Evolutionary conservation across 2,797 vertebrate genomes (phyloP).

Genomic region (Urocyon cinereoargenteus): DNA sequence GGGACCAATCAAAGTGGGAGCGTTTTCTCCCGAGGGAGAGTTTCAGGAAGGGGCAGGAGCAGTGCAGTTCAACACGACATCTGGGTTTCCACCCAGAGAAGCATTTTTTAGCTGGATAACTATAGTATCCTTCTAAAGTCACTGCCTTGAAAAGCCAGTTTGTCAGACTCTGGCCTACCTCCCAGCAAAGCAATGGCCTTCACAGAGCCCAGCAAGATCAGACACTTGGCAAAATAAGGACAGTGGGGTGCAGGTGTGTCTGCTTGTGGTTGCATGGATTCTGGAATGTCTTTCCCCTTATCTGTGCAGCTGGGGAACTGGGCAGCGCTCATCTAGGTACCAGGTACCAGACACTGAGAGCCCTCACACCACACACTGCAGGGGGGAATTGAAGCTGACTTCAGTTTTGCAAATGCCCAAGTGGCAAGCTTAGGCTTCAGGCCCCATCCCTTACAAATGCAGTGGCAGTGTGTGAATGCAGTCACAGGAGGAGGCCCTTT

Average conservation of each 20-base stretch:
- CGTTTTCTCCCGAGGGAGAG: conserved; percentile 61
- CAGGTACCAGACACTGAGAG: neutral
- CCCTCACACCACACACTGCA: too few species aligned
- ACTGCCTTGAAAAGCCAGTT: too few species aligned
- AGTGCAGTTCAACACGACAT: neutral
- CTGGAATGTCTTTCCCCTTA: neutral
- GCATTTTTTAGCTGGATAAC: neutral
- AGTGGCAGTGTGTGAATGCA: neutral
- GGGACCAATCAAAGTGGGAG: conserved; percentile 45
- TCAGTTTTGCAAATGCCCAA: neutral
- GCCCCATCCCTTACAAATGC: neutral
- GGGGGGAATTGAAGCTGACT: fast-evolving
- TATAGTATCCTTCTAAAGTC: neutral
- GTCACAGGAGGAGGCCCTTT: neutral
- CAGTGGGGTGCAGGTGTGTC: neutral
- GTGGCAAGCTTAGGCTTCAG: neutral
- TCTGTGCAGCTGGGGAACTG: too few species aligned
- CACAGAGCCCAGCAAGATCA: neutral
- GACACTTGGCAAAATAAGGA: neutral
- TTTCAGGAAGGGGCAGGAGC: neutral
- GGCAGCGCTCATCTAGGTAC: neutral
- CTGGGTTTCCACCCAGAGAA: neutral
- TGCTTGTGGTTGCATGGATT: fast-evolving
- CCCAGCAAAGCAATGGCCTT: neutral
- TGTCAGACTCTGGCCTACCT: too few species aligned